phyloP scores from a whole-genome alignment of 2,888 invertebrate genomes.

The Pinctada fucata region DNA sequence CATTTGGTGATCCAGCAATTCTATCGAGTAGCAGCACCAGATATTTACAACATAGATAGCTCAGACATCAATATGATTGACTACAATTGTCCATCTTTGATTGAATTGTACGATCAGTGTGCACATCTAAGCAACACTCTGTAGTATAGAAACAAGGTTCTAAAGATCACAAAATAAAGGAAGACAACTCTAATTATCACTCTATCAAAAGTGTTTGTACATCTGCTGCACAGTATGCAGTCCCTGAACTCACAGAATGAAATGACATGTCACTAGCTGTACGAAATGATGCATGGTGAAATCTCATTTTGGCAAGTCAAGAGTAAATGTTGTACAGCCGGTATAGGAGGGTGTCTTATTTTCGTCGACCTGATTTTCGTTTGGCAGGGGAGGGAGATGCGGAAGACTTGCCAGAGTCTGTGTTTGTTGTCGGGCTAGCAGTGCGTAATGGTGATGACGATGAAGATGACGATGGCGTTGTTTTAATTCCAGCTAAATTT shows the following conservation, averaged over 20 bases:
- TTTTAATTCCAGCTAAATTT: slow-evolving; percentile 83
- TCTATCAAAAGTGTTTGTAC: no score
- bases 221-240: no score
- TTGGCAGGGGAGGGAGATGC: slow-evolving; percentile 13
- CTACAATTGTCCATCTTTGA: not conserved
- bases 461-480: not conserved
- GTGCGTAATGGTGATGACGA: not conserved
- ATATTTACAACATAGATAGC: no score
- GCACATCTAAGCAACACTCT: not conserved
- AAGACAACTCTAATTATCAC: not conserved
- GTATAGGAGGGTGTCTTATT: not conserved
- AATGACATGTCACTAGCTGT: no score
- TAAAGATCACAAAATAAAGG: not conserved
- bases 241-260: no score
- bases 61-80: not conserved
- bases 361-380: not conserved
- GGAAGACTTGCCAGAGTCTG: slow-evolving; percentile 20
- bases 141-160: not conserved
- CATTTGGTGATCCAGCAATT: no score
- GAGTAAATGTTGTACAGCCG: not conserved
- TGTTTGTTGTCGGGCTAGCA: not conserved
- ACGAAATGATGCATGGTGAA: not conserved
- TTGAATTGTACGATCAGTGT: not conserved
- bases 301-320: slow-evolving; percentile 16
- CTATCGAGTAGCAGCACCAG: no score